phyloP scores from a whole-genome alignment of 2,113 vertebrate species.

The Myxocyprinus asiaticus region DNA sequence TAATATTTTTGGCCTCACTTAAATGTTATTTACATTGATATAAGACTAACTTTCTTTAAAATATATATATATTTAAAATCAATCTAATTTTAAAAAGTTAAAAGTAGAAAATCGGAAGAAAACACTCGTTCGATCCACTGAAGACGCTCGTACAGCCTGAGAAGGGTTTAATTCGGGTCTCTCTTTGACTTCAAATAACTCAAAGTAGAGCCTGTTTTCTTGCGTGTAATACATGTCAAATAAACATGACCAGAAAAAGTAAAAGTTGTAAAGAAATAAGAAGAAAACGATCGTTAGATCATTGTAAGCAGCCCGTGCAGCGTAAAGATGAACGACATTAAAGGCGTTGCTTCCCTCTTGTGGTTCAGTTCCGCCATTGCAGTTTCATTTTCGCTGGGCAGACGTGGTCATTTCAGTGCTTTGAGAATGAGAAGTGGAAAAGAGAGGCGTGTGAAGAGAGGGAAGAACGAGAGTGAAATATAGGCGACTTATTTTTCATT shows the following conservation, averaged over 20 bases:
- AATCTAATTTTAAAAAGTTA: no score
- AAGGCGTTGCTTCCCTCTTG: conserved; percentile 46
- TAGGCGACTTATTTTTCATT: conserved; percentile 28
- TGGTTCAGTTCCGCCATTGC: conserved; percentile 52
- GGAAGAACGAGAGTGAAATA: conserved; percentile 41
- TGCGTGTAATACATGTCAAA: neutral
- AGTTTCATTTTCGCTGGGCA: conserved; percentile 17
- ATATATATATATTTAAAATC: no score
- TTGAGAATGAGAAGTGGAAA: conserved; percentile 33
- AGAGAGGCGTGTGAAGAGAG: conserved; percentile 28
- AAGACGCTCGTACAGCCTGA: no score
- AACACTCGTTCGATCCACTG: no score
- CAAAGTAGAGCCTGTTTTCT: no score
- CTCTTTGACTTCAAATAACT: no score
- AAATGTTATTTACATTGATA: no score
- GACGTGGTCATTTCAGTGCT: neutral
- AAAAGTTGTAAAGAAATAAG: neutral
- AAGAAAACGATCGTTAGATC: neutral
- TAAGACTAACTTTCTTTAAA: no score
- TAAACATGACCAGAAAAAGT: neutral
- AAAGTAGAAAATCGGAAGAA: no score
- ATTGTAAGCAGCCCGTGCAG: neutral
- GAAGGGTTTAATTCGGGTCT: no score
- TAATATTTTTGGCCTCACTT: no score
- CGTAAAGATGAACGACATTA: neutral